Conservation (phyloP, 2,888 invertebrate genomes). For the Tenthredo distinguenda region DNA sequence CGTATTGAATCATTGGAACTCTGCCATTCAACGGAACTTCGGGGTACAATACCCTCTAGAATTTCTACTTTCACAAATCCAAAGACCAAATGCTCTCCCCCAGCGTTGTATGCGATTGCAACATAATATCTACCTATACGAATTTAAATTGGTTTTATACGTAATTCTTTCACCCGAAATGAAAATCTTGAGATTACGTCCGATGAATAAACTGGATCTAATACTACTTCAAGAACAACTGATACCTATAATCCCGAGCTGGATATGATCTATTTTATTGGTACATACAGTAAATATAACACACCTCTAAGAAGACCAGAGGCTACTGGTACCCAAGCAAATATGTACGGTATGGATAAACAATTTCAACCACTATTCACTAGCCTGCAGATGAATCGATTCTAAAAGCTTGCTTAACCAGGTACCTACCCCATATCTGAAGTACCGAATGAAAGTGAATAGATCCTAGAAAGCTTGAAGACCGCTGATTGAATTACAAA, state of each 20-base stretch:
- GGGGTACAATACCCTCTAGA: not conserved
- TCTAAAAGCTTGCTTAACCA: not conserved
- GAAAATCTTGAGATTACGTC: not conserved
- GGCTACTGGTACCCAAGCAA: not conserved
- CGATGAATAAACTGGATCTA: not conserved
- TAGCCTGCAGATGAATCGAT: not conserved
- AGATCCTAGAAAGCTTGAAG: not conserved
- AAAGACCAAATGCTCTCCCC: not conserved
- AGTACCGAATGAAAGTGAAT: not conserved
- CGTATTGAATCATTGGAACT: conserved; percentile 10
- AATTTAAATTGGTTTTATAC: not conserved
- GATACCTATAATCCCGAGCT: not conserved
- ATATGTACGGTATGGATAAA: conserved; percentile 2
- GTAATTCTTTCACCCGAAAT: not conserved
- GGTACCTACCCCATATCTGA: not conserved
- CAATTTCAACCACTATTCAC: not conserved
- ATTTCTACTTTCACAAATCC: conserved; percentile 17
- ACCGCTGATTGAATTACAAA: not conserved
- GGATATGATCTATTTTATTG: not conserved
- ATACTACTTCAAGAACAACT: not conserved
- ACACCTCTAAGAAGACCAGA: not conserved
- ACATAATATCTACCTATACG: not conserved
- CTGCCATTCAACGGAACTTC: conserved; percentile 4
- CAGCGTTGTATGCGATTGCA: not conserved
- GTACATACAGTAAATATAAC: not conserved